Evolutionary conservation across 1,140 invertebrate species (phyloP).

Genomic region (Diploscapter pachys): DNA sequence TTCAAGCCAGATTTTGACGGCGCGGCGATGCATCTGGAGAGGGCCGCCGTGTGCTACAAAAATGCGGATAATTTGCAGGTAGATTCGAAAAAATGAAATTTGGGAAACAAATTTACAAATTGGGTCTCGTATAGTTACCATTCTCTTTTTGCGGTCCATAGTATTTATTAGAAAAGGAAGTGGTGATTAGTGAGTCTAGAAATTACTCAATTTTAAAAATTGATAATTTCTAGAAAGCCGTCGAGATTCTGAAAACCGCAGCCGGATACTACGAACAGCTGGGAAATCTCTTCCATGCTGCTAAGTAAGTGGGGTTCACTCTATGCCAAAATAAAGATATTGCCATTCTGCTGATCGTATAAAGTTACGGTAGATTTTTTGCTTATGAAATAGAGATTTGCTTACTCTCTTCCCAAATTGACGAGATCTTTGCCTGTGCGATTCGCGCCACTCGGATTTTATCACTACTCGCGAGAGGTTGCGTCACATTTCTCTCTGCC

Average conservation of each 20-base stretch:
- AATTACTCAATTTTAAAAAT: neutral
- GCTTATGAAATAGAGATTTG: neutral
- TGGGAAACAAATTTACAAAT: no score
- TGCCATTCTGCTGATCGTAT: no score
- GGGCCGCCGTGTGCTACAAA: conserved; percentile 35
- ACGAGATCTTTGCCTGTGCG: neutral
- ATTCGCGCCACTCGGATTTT: neutral
- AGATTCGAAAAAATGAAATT: no score
- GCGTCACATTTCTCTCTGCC: neutral
- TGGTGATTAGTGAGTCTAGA: no score
- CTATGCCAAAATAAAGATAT: no score
- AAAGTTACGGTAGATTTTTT: neutral
- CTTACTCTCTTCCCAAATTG: neutral
- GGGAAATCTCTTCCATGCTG: conserved; percentile 80
- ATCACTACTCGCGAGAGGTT: no score
- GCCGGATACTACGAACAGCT: conserved; percentile 81
- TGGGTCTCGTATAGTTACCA: neutral
- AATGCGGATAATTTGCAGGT: conserved; percentile 2
- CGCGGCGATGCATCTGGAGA: conserved; percentile 31
- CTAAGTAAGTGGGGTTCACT: conserved; percentile 67
- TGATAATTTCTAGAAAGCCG: conserved; percentile 22
- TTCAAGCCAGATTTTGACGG: conserved; percentile 43
- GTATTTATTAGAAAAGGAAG: neutral
- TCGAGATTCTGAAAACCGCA: conserved; percentile 61
- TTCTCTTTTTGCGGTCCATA: neutral